Base-by-base conservation (phyloP, 2,888 invertebrate genomes). In the Caenorhabditis drosophilae region DNA sequence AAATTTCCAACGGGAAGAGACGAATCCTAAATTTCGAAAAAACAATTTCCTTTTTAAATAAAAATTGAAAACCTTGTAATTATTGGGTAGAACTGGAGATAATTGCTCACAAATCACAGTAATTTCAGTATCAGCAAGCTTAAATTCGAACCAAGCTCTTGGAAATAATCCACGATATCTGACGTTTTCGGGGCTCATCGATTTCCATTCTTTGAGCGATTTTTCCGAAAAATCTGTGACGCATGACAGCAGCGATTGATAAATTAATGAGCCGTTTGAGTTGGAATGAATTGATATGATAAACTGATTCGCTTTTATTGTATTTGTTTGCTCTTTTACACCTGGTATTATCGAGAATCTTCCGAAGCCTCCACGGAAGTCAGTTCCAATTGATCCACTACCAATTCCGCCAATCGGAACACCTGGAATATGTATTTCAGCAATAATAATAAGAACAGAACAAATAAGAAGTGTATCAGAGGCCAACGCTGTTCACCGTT, bases 51-150 rank as follows among this genome's bases (percentile, higher is more conserved):
- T n/a, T n/a, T n/a, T n/a, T n/a, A n/a, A n/a, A n/a, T n/a, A n/a
- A n/a, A n/a, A n/a, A n/a, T n/a, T n/a, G n/a, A n/a, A n/a, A n/a
- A n/a, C n/a, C n/a, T n/a, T 84, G 85, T 95, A 95, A 85, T 95
- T 91, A 84, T 93, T 89, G 23, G 94, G 93, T 84, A 94, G 90
- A 16, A 94, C 89, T 7, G 95, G 94, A 31, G 93, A 93, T 75
- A 94, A 88, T 86, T 95, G 94, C 51, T 92, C 88, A 83, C 93
- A 92, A 40, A 89, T 87, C 54, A 95, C 86, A 75, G 89, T 89
- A 35, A 95, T 85, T 20, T 90, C 89, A 84, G 90, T 89, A 82
- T 91, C 89, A 2, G 90, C 89, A 44, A 95, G 88, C 83, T 91
- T 89, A 85, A 91, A 93, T 63, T 90, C 90, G 15, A 92, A 92